Evolutionary conservation across 2,888 invertebrate genomes (phyloP), one percentile per base, ranked within the genome.

Genomic region (Orthosia cruda): DNA sequence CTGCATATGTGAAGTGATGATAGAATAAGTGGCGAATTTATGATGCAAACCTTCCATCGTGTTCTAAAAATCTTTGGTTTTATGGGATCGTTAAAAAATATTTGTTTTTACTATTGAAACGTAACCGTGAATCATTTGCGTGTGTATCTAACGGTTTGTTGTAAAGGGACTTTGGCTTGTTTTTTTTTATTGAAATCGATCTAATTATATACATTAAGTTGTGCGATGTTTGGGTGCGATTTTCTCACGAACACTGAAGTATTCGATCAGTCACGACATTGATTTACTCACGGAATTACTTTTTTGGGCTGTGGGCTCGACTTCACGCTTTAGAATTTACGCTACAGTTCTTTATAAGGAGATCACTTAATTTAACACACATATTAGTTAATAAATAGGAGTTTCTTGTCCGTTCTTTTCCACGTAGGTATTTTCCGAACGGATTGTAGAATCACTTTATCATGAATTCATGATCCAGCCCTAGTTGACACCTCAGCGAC

Each of bases 161-260:
- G 69, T 79, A 79, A 80, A 76, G 81, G 77, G 79, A 85, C 92
- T 92, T 94, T 93, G 93, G 88, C 79, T 89, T 78, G 74, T 84
- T 77, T 87, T 87, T 87, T 89, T 88, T 91, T 90, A 91, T 90
- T 89, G 87, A 87, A 89, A 85, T 80, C 87, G 83, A 90, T 91
- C 86, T 90, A 90, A 91, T 92, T 90, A 88, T 79, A 71, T 76
- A 40, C 40, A 71, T 88, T 88, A 87, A 84, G 78, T 74, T 85
- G 84, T 85, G 86, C 77, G 84, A 89, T 90, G 74, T 89, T 91
- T 89, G 79, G 83, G 84, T 89, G 86, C 85, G 83, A 87, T 92
- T 88, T 90, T 93, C 92, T 89, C 92, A 93, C 90, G 91, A 88
- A 75, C 80, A 55, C 71, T 72, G 80, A 62, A 81, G 79, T 87